Evolutionary conservation across 2,888 invertebrate genomes (phyloP).

Genomic region (Argyra leucocephala): DNA sequence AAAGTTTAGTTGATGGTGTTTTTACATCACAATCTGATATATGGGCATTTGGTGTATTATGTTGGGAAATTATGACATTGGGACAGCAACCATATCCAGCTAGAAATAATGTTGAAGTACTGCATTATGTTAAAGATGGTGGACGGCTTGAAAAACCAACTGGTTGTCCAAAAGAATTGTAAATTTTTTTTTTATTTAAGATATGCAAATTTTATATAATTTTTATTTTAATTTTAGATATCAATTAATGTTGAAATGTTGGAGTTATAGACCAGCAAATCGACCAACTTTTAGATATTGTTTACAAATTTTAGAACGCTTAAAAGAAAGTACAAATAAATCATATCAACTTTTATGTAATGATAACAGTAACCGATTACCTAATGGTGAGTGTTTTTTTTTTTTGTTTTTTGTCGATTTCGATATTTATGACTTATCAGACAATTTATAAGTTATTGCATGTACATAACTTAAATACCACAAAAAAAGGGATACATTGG

Average conservation of each 20-base stretch:
- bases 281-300: constrained; percentile 82
- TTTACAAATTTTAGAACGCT: constrained; percentile 51
- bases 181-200: constrained; percentile 38
- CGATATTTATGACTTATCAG: no score
- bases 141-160: constrained; percentile 73
- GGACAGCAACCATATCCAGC: constrained; percentile 97
- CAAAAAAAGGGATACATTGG: no score
- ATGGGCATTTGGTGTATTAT: constrained; percentile 87
- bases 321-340: constrained; percentile 27
- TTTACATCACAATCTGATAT: constrained; percentile 96
- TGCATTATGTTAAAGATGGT: constrained; percentile 79
- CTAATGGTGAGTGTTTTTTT: constrained; percentile 21
- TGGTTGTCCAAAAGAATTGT: constrained; percentile 75
- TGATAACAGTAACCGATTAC: constrained; percentile 18
- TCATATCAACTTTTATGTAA: constrained; percentile 20
- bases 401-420: no score
- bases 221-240: constrained; percentile 50
- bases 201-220: constrained; percentile 9
- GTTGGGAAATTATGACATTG: constrained; percentile 95
- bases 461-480: no score
- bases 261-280: constrained; percentile 72
- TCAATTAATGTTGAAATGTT: constrained; percentile 76
- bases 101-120: constrained; percentile 81
- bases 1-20: constrained; percentile 88
- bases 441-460: no score